Percentiles rank a stretch among this genome's conserved stretches.
Conservation (phyloP, 2,888 invertebrate species). For the Iselma pallidipennis region DNA sequence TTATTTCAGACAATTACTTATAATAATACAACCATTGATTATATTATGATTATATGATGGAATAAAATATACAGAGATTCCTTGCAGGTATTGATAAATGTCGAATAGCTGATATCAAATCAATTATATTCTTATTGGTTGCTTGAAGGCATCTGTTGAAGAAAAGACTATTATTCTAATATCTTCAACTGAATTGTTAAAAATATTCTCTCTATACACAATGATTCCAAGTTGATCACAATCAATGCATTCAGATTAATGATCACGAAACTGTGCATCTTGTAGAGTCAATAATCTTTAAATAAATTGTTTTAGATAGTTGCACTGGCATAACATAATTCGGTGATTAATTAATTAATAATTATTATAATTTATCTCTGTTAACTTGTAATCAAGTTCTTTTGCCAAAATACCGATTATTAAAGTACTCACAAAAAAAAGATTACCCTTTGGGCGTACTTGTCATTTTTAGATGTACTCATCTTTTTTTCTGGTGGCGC, state of each 20-base stretch:
- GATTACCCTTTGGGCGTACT: neutral
- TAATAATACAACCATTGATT: neutral
- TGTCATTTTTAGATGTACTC: neutral
- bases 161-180: neutral
- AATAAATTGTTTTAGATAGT: neutral
- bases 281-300: neutral
- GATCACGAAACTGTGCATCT: neutral
- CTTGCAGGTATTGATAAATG: constrained; percentile 1
- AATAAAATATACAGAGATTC: neutral
- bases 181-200: neutral
- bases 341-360: neutral
- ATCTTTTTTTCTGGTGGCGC: neutral
- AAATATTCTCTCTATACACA: neutral
- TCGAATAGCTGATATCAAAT: neutral
- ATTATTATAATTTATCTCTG: neutral
- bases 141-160: neutral
- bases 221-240: neutral
- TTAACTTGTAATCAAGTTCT: neutral
- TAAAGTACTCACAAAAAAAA: too few species aligned
- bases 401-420: neutral
- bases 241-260: neutral
- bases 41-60: neutral
- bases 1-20: neutral
- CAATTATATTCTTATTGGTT: constrained; percentile 1
- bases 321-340: neutral